phyloP scores from a whole-genome alignment of 2,113 vertebrate species.

The Chloroceryle aenea region DNA sequence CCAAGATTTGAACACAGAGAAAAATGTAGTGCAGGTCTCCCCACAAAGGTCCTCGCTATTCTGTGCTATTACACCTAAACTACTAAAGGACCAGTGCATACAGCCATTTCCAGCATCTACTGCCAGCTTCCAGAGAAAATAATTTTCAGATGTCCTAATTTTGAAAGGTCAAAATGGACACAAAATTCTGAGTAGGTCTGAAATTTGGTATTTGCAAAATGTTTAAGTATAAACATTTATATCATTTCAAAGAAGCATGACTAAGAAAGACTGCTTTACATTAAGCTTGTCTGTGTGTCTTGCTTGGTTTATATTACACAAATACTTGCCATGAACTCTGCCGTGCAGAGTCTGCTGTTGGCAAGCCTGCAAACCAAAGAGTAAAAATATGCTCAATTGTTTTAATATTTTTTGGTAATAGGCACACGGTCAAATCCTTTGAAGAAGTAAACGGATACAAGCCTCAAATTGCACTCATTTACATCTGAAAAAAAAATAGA shows the following conservation, averaged over 20 bases:
- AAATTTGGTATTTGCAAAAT: background rate
- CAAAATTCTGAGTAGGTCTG: background rate
- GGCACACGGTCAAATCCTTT: background rate
- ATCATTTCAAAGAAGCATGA: background rate
- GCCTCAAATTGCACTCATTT: background rate
- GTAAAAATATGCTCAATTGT: constrained; percentile 15
- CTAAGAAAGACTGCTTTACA: constrained; percentile 22
- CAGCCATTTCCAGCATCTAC: background rate
- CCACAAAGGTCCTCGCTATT: background rate
- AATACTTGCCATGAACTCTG: constrained; percentile 41
- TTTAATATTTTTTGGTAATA: background rate
- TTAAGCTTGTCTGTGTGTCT: background rate
- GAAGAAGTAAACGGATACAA: background rate
- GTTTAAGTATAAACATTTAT: background rate
- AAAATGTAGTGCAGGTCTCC: too few relatives aligned
- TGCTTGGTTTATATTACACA: constrained; percentile 5
- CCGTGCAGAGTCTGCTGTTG: background rate
- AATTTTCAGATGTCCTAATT: background rate
- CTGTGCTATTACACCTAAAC: background rate
- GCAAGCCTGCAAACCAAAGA: constrained; percentile 14
- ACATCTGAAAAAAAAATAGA: background rate
- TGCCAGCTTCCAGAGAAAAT: background rate
- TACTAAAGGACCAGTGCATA: background rate
- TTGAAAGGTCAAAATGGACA: background rate
- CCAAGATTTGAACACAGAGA: background rate